A percentile compares a stretch with the other conserved stretches of the same genome.
Evolutionary conservation across 1,140 invertebrate genomes (phyloP).

Genomic region (Latrodectus geometricus): DNA sequence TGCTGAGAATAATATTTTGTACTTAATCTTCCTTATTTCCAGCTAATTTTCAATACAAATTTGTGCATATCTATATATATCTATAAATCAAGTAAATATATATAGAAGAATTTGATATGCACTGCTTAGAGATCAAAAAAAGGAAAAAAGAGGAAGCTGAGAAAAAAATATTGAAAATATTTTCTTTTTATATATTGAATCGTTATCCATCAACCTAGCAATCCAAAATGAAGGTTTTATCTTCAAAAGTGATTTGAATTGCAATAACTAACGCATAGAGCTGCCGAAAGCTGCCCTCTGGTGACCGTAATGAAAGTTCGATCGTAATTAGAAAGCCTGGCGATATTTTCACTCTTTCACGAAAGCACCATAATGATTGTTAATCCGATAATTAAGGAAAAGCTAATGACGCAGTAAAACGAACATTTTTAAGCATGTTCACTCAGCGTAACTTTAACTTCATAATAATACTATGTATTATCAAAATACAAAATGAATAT

Average conservation of each 20-base stretch:
- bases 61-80: no score
- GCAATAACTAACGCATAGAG: neutral
- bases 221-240: conserved; percentile 1
- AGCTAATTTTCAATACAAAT: no score
- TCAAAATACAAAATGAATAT: neutral
- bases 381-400: conserved; percentile 54
- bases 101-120: no score
- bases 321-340: conserved; percentile 40
- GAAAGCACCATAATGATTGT: conserved; percentile 47
- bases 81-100: no score
- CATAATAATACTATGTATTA: neutral
- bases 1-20: no score
- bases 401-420: conserved; percentile 53
- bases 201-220: neutral
- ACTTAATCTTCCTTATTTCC: no score
- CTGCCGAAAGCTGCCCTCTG: neutral
- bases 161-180: no score
- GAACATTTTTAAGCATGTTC: conserved; percentile 42
- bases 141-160: no score
- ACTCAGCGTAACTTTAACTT: conserved; percentile 14
- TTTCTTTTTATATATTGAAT: no score
- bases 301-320: conserved; percentile 13
- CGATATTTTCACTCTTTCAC: conserved; percentile 37
- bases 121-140: no score
- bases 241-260: neutral